A percentile compares a stretch with the other conserved stretches of the same genome.
These are phyloP conservation scores for Hoplodrina blanda DNA, from an alignment of 2,888 invertebrate species.

Conservation along the genomic window DNA sequence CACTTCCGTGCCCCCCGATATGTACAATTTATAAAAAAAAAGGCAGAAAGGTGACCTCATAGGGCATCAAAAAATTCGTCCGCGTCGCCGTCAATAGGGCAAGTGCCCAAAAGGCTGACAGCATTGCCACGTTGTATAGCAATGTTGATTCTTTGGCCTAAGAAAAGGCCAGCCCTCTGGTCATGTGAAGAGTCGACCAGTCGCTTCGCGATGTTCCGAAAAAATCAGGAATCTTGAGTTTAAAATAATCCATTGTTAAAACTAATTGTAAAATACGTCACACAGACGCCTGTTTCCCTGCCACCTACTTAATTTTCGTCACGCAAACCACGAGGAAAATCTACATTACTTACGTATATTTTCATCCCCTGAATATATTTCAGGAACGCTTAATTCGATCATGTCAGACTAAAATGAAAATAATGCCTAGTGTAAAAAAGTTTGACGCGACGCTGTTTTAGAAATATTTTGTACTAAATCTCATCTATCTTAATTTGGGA, in stretches of 20 bases:
- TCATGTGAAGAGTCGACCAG: no score
- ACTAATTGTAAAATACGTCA: conserved; percentile 8
- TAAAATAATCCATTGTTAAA: background rate
- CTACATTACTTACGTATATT: conserved; percentile 7
- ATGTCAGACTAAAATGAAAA: conserved; percentile 45
- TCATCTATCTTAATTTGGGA: conserved; percentile 54
- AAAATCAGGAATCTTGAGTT: background rate
- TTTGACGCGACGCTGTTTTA: conserved; percentile 11
- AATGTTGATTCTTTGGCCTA: no score
- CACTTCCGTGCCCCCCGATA: no score
- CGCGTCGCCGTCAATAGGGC: no score
- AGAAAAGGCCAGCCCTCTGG: no score
- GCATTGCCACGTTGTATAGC: no score
- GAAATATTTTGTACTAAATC: conserved; percentile 42
- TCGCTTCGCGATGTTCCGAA: no score
- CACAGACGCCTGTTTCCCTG: background rate
- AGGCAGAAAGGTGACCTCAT: no score
- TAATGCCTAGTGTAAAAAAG: conserved; percentile 10
- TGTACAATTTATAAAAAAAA: no score
- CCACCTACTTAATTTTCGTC: conserved; percentile 22
- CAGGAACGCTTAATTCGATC: conserved; percentile 38
- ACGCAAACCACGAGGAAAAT: background rate
- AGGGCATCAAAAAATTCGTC: no score
- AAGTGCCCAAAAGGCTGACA: no score
- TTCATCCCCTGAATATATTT: conserved; percentile 30